Conservation (phyloP, 2,888 invertebrate species). For the Allygus modestus region DNA sequence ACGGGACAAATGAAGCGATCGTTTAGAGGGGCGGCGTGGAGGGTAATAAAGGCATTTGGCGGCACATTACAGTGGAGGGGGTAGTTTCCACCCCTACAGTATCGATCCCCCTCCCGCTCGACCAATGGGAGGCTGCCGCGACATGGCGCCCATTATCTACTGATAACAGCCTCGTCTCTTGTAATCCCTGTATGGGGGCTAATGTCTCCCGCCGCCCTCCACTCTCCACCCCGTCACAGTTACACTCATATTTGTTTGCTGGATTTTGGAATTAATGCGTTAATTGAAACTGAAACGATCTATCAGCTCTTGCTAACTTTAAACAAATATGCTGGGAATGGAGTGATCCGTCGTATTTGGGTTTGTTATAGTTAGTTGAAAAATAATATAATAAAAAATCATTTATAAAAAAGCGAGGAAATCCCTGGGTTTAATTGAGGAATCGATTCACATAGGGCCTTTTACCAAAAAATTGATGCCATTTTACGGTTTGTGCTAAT, state of each 20-base stretch:
- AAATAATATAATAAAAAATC: no score
- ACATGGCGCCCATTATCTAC: conserved; percentile 45
- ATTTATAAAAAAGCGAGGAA: no score
- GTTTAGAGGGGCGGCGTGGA: conserved; percentile 29
- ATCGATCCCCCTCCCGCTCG: conserved; percentile 32
- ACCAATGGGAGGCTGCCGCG: conserved; percentile 37
- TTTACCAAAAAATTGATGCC: no score
- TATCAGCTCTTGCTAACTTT: neutral
- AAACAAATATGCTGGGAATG: neutral
- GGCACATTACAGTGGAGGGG: conserved; percentile 49
- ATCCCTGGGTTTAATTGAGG: no score
- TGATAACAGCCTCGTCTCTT: conserved; percentile 27
- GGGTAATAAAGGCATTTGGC: conserved; percentile 56
- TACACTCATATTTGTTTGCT: conserved; percentile 13
- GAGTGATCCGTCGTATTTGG: no score
- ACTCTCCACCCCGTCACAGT: neutral
- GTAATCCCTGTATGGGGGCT: conserved; percentile 47
- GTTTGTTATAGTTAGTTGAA: no score
- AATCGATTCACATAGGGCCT: no score
- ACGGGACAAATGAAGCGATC: conserved; percentile 55
- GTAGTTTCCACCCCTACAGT: conserved; percentile 32
- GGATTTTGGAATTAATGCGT: conserved; percentile 25
- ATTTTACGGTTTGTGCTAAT: no score
- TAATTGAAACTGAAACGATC: conserved; percentile 19
- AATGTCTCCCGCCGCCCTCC: conserved; percentile 6